Evolutionary conservation across 2,113 vertebrate genomes (phyloP).

Genomic region (Platichthys stellatus): DNA sequence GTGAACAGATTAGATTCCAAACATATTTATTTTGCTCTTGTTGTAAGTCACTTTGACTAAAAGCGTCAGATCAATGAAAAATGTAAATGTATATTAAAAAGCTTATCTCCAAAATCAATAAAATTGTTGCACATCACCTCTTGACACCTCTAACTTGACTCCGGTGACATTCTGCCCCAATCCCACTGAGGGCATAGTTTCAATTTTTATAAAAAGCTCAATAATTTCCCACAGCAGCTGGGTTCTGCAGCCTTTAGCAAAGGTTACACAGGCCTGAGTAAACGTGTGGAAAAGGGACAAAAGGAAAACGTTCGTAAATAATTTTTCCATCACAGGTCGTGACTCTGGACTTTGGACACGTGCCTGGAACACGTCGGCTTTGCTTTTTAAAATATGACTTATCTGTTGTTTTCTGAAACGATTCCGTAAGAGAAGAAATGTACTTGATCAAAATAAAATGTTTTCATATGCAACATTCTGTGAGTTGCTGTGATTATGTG

Average conservation of each 20-base stretch:
- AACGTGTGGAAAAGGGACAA: conserved; percentile 11
- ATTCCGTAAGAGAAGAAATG: no score
- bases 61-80: no score
- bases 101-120: no score
- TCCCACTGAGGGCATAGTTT: neutral
- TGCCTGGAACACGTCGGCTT: no score
- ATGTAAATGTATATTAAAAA: neutral
- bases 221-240: conserved; percentile 35
- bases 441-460: no score
- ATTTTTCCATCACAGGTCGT: neutral
- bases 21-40: no score
- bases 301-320: neutral
- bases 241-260: conserved; percentile 28
- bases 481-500: no score
- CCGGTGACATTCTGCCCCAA: neutral
- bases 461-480: no score
- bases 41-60: no score
- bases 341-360: neutral
- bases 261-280: conserved; percentile 28
- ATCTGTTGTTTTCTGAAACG: no score
- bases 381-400: no score
- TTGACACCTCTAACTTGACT: neutral
- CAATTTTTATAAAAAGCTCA: conserved; percentile 13
- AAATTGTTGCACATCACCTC: neutral
- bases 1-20: neutral